Evolutionary conservation across 92 coral and sea anemone genomes (phyloP), one percentile per base, ranked within the genome.

Genomic region (Hydrozoanthus gracilis): DNA sequence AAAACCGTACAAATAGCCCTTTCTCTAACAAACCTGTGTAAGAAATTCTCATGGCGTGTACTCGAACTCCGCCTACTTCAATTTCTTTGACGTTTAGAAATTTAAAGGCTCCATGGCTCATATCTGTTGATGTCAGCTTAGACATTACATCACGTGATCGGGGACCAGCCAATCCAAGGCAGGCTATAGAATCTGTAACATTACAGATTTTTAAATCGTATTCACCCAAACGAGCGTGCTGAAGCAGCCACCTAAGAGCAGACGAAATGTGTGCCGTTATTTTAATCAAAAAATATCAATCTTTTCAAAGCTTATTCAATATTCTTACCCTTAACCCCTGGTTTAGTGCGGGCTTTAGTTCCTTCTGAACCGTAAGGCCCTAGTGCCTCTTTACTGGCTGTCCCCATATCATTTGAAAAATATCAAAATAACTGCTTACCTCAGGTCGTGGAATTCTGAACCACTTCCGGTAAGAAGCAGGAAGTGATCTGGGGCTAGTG

Each of bases 371-470:
- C 39, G 39, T 27, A 27, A 27, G 39, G 39, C 39, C 39, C 39
- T 27, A 27, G 39, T 27, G 2, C 39, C 39, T 27, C 39, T 27
- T 27, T 27, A 27, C 39, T 27, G 39, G 39, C 39, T 27, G 39
- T 2, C 1, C 39, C 39, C 39, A 27, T 27, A 27, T 27, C 39
- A 27, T 27, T 27, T 27, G 39, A 27, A 27, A 27, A 27, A 27
- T 27, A 2, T 27, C 0, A 27, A 27, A n/a, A n/a, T n/a, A n/a
- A n/a, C n/a, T n/a, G n/a, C n/a, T n/a, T 69, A 96, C 99, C 99
- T 92, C 89, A 96, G 92, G 51, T 96, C 99, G 60, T 96, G 99
- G 91, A 89, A 96, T 62, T 96, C 99, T 3, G 99, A 94, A 3
- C 96, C 93, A 73, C 98, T 94, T 7, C 99, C 99, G 8, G 99